Percentiles rank a stretch among this genome's conserved stretches.
These are phyloP conservation scores for Nymphicus hollandicus DNA, from an alignment of 2,113 vertebrate genomes.

Conservation along the genomic window DNA sequence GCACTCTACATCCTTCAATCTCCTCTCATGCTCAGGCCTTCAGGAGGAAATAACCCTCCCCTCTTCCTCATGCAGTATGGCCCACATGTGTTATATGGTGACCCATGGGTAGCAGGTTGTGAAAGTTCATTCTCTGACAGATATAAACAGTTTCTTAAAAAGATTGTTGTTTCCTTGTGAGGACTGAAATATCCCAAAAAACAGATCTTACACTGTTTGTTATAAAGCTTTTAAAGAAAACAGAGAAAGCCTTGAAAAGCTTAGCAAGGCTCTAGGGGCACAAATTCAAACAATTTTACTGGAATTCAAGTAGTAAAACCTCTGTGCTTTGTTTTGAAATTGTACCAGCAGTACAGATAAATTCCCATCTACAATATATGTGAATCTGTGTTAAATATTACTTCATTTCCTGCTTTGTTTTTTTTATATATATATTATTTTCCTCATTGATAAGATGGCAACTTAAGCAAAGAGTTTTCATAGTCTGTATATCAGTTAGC, in stretches of 20 bases:
- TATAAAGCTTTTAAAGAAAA: not conserved
- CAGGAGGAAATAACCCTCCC: not conserved
- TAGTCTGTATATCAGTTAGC: not conserved
- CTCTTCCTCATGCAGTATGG: rapidly evolving
- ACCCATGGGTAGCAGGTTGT: not conserved
- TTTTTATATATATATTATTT: not conserved
- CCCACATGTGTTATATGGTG: not conserved
- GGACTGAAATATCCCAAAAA: not conserved
- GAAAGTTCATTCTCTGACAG: not conserved
- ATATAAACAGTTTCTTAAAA: not conserved
- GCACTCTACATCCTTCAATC: not conserved
- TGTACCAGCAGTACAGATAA: not conserved
- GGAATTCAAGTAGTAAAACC: not conserved
- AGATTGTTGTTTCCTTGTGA: not conserved
- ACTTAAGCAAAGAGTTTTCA: not conserved
- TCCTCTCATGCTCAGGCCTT: not conserved
- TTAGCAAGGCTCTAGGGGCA: not conserved
- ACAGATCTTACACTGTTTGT: not conserved
- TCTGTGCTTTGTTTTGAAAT: not conserved
- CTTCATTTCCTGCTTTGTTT: not conserved
- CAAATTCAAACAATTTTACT: not conserved
- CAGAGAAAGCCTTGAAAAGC: not conserved
- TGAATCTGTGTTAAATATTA: not conserved
- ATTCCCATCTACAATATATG: not conserved
- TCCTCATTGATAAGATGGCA: not conserved